These are phyloP conservation scores for Corythaixoides concolor DNA, from an alignment of 2,113 vertebrate genomes.

Conservation along the genomic window DNA sequence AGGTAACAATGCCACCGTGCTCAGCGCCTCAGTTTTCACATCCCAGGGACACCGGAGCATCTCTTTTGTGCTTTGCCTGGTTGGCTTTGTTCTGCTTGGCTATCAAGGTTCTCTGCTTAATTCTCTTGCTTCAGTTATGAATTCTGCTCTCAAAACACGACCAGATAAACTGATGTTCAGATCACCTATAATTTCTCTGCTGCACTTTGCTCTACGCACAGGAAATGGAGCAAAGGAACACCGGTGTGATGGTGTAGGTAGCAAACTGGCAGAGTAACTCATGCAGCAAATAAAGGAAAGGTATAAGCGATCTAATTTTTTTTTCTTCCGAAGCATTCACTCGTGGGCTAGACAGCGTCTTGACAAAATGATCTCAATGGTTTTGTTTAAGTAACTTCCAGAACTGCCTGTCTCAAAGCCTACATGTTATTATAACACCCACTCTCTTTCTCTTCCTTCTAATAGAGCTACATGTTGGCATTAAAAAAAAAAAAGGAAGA, in stretches of 20 bases:
- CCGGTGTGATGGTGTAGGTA: background rate
- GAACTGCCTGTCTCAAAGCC: slow-evolving; percentile 51
- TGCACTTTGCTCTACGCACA: background rate
- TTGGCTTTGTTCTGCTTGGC: background rate
- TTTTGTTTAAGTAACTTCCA: slow-evolving; percentile 66
- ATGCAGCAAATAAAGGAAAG: background rate
- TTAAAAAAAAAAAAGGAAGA: background rate
- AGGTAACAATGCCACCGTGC: background rate
- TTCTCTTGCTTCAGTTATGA: background rate
- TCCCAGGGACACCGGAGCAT: background rate
- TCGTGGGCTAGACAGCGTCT: slow-evolving; percentile 2
- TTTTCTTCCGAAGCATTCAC: background rate
- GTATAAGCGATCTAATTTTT: background rate
- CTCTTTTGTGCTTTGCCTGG: background rate
- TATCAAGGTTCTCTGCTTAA: background rate
- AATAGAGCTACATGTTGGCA: background rate
- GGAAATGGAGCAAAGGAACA: background rate
- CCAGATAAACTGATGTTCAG: background rate
- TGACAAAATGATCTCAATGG: slow-evolving; percentile 52
- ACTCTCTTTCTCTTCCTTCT: slow-evolving; percentile 47
- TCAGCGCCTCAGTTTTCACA: background rate
- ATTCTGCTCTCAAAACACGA: background rate
- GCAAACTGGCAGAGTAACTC: background rate
- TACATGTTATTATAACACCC: slow-evolving; percentile 61
- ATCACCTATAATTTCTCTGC: background rate